Conservation (phyloP, 2,113 vertebrate species). For the Egretta garzetta region DNA sequence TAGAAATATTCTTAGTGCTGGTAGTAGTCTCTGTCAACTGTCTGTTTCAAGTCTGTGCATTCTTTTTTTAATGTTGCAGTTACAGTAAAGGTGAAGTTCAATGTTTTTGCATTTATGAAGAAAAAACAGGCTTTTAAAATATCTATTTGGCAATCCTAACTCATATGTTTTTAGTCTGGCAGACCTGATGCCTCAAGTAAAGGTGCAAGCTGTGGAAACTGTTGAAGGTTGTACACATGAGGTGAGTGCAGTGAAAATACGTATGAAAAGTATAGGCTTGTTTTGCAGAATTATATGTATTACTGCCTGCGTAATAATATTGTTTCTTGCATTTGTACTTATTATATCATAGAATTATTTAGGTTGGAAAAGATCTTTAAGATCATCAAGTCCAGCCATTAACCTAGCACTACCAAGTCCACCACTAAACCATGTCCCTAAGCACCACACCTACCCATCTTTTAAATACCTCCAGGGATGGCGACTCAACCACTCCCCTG, state of each 20-base stretch:
- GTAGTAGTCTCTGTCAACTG: neutral
- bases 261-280: fast-evolving
- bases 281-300: neutral
- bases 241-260: conserved; percentile 71
- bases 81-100: neutral
- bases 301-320: neutral
- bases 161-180: conserved; percentile 75
- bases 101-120: fast-evolving
- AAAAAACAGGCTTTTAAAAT: neutral
- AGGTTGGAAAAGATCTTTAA: neutral
- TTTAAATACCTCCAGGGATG: neutral
- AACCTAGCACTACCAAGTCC: neutral
- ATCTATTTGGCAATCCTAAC: neutral
- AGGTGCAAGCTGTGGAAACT: conserved; percentile 91
- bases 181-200: conserved; percentile 95
- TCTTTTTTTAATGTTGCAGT: neutral
- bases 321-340: neutral
- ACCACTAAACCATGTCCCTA: neutral
- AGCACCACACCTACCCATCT: fast-evolving
- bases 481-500: neutral
- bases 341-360: neutral
- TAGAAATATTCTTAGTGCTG: fast-evolving
- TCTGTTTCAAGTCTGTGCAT: fast-evolving
- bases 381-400: fast-evolving
- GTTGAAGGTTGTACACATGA: conserved; percentile 96